Evolutionary conservation across 2,113 vertebrate genomes (phyloP).

Genomic region (Oncorhynchus clarkii): DNA sequence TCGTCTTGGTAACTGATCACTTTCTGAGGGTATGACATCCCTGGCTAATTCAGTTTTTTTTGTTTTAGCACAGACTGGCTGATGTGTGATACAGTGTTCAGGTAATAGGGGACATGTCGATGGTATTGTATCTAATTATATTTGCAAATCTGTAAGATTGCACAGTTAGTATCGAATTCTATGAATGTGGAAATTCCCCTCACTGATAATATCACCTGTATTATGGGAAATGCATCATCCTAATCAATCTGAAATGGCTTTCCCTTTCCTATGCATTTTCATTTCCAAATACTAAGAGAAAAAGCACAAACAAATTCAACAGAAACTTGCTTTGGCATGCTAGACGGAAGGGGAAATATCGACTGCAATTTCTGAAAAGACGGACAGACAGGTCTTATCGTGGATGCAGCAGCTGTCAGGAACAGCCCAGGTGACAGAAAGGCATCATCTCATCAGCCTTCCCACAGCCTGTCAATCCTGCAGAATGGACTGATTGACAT

Average conservation of each 20-base stretch:
- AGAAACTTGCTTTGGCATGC: conserved; percentile 9
- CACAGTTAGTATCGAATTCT: neutral
- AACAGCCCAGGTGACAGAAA: conserved; percentile 1
- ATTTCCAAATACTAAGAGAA: neutral
- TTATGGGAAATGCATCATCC: neutral
- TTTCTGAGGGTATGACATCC: conserved; percentile 41
- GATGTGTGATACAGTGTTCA: conserved; percentile 7
- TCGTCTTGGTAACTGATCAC: conserved; percentile 61
- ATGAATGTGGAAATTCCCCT: neutral
- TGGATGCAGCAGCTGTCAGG: neutral
- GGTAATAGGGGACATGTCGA: neutral
- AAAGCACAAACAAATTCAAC: conserved; percentile 31
- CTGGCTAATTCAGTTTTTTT: neutral
- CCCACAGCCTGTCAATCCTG: neutral
- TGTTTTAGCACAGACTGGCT: conserved; percentile 15
- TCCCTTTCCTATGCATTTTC: neutral
- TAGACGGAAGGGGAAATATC: conserved; percentile 21
- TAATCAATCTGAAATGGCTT: neutral
- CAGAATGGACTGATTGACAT: no score
- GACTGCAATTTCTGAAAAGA: conserved; percentile 27
- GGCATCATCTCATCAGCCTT: neutral
- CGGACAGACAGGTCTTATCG: neutral
- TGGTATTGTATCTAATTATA: neutral
- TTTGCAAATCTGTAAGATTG: neutral
- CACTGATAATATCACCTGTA: neutral